These are phyloP conservation scores for Danio rerio DNA, from an alignment of 2,113 vertebrate genomes.

Conservation along the genomic window DNA sequence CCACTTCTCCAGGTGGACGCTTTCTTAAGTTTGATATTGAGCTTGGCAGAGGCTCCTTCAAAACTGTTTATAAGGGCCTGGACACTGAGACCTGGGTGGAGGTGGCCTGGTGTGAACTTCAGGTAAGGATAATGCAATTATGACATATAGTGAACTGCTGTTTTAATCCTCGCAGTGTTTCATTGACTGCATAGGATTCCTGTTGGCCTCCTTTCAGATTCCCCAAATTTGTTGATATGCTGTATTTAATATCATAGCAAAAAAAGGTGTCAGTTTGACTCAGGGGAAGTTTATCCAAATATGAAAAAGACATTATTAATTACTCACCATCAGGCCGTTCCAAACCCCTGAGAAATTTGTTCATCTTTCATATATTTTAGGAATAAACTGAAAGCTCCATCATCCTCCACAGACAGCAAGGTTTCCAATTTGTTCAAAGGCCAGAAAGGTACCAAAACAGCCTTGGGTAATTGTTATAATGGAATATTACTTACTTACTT, in stretches of 20 bases:
- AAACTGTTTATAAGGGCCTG: conserved; percentile 97
- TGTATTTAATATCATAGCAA: neutral
- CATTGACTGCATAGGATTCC: neutral
- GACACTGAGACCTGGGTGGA: conserved; percentile 99
- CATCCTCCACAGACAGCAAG: no score
- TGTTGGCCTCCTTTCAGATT: neutral
- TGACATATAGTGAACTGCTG: neutral
- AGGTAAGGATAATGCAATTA: conserved; percentile 80
- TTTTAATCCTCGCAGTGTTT: neutral
- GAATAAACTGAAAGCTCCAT: no score
- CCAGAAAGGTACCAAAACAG: no score
- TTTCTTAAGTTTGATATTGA: conserved; percentile 99
- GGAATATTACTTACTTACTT: no score
- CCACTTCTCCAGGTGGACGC: conserved; percentile 92
- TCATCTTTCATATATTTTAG: no score
- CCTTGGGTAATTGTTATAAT: no score
- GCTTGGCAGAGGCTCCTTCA: conserved; percentile 96
- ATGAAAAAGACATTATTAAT: no score
- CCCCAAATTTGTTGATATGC: neutral
- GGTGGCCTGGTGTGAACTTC: conserved; percentile 98
- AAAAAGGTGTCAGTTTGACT: no score
- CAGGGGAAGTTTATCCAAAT: no score
- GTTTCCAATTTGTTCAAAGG: no score
- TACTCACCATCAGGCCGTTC: no score
- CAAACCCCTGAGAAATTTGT: no score